phyloP scores from a whole-genome alignment of 2,888 invertebrate species.

The Lithophane semibrunnea region DNA sequence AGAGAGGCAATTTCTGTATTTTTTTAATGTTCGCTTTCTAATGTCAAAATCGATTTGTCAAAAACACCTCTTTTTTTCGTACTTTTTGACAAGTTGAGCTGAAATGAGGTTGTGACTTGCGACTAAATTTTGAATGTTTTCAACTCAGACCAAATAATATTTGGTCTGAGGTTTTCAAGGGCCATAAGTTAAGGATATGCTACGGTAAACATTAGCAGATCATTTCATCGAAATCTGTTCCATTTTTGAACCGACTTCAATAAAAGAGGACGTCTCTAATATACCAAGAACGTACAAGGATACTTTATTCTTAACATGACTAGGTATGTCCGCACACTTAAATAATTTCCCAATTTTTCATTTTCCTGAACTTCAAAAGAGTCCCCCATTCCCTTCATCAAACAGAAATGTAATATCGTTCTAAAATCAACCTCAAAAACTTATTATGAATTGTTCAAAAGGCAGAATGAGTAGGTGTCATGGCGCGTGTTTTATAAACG shows the following conservation, averaged over 20 bases:
- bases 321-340: background rate
- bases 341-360: background rate
- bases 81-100: background rate
- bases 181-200: background rate
- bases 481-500: slow-evolving; percentile 81
- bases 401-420: slow-evolving; percentile 58
- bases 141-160: too few species aligned
- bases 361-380: background rate
- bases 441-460: slow-evolving; percentile 58
- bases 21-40: background rate
- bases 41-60: background rate
- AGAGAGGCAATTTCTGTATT: too few species aligned
- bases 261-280: background rate
- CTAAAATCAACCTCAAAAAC: slow-evolving; percentile 48
- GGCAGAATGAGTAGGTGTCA: slow-evolving; percentile 65
- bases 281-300: background rate
- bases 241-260: background rate
- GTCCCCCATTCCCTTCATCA: background rate
- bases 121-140: background rate
- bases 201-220: too few species aligned
- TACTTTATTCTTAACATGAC: too few species aligned
- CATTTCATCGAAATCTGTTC: background rate
- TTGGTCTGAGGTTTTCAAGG: too few species aligned
- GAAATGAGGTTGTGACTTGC: background rate
- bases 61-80: background rate